These are phyloP conservation scores for Eclectus roratus DNA, from an alignment of 2,113 vertebrate species.

Conservation along the genomic window DNA sequence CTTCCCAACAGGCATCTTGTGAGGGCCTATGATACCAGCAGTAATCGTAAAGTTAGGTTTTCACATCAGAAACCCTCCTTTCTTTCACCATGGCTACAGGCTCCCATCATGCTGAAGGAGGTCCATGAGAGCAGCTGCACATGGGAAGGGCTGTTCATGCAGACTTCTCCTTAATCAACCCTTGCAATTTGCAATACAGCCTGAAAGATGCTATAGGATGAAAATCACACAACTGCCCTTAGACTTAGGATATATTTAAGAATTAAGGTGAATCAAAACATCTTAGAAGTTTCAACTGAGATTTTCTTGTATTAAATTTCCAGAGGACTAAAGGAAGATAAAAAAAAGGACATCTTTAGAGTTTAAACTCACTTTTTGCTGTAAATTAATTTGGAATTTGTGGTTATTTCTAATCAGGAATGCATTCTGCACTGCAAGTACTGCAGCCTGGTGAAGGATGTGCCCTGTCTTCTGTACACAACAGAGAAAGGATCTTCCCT, in stretches of 20 bases:
- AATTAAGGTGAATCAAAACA: not conserved
- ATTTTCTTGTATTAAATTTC: not conserved
- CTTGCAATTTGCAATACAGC: not conserved
- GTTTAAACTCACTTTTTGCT: not conserved
- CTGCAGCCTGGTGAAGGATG: not conserved
- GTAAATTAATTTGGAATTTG: not conserved
- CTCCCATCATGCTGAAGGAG: rapidly evolving
- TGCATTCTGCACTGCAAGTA: not conserved
- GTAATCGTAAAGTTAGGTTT: not conserved
- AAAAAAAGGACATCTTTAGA: not conserved
- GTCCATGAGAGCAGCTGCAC: rapidly evolving
- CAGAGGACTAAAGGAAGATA: not conserved
- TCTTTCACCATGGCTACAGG: not conserved
- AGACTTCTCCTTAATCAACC: not conserved
- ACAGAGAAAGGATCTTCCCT: not conserved
- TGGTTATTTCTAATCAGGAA: not conserved
- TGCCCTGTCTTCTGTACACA: not conserved
- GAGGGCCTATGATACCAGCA: not conserved
- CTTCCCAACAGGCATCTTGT: not conserved
- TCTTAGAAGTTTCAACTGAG: not conserved
- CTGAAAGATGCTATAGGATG: not conserved
- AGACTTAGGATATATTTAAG: not conserved
- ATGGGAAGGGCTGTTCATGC: not conserved
- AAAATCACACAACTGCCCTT: not conserved
- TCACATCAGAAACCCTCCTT: not conserved